Evolutionary conservation across 2,113 vertebrate genomes (phyloP), one percentile per base, ranked within the genome.

Genomic region (Strix uralensis): DNA sequence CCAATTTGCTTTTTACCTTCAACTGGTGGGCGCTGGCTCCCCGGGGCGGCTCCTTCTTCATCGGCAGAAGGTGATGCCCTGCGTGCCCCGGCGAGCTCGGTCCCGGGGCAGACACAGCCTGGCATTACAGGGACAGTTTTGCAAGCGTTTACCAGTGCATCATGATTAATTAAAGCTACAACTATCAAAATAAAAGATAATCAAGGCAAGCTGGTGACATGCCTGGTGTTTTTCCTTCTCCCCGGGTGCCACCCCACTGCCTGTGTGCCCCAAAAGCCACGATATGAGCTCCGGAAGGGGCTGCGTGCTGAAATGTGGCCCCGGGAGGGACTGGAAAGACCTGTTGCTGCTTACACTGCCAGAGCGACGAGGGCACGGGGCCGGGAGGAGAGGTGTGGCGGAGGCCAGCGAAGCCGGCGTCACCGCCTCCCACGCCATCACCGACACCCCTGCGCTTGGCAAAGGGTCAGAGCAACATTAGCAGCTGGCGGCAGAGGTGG

Each of bases 131-230:
- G 15, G 84, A 26, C 19, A 0, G 46, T 13, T 16, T 54, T 34
- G 8, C 17, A 49, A 26, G 54, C 25, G 0, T 4, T 26, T 4
- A 1, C 58, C 3, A 0, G 21, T 7, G 46, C 1, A 7, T 4
- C 0, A 2, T 3, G 66, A 74, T 44, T 36, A 19, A 79, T 27
- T 38, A 55, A 3, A 80, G 63, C 73, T 25, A 71, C 4, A 3
- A 4, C 55, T 38, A 34, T 44, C 74, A 55, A 32, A 83, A 74
- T 1, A 36, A 61, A 42, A 67, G 57, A 47, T 36, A 25, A 87
- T 49, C 13, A 15, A 16, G 88, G 61, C 0, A 5, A 54, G 81
- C 22, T 8, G 0, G 46, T 30, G 82, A 81, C 4, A 7, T 30
- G 7, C 15, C 46, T 4, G 5, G 26, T 8, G 82, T 34, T 62